Conservation (phyloP, 2,797 vertebrate species). For the Toxotes lorentzi region DNA sequence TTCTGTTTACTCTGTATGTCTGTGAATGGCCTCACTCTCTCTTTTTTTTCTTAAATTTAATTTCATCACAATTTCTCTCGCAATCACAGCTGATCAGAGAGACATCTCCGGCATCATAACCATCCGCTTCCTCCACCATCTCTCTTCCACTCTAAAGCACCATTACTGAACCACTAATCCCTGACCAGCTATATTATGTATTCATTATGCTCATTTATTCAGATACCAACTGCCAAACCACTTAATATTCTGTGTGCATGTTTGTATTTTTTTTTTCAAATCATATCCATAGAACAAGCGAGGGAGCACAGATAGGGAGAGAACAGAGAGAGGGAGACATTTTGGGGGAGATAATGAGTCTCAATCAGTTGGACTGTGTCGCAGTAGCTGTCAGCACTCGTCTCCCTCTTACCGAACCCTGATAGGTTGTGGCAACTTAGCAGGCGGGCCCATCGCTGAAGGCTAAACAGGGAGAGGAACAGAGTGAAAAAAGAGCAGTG, state of each 20-base stretch:
- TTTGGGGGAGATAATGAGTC: conserved; percentile 45
- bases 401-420: conserved; percentile 21
- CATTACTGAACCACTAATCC: conserved; percentile 41
- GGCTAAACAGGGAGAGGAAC: conserved; percentile 29
- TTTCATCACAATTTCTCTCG: not conserved
- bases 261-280: conserved; percentile 26
- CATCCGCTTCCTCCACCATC: no score
- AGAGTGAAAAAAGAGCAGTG: conserved; percentile 39
- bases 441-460: conserved; percentile 36
- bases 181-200: conserved; percentile 44
- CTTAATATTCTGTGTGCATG: conserved; percentile 28
- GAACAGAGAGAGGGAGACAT: not conserved
- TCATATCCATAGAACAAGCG: conserved; percentile 2
- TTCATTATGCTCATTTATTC: conserved; percentile 59
- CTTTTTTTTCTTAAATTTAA: not conserved
- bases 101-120: conserved; percentile 9
- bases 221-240: conserved; percentile 37
- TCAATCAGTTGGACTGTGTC: conserved; percentile 41
- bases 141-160: conserved; percentile 12
- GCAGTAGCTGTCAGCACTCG: conserved; percentile 41
- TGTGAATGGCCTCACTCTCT: not conserved
- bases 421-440: conserved; percentile 53
- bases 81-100: not conserved
- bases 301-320: not conserved
- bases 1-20: not conserved